phyloP scores from a whole-genome alignment of 2,113 vertebrate species.

The Pterocles burchelli region DNA sequence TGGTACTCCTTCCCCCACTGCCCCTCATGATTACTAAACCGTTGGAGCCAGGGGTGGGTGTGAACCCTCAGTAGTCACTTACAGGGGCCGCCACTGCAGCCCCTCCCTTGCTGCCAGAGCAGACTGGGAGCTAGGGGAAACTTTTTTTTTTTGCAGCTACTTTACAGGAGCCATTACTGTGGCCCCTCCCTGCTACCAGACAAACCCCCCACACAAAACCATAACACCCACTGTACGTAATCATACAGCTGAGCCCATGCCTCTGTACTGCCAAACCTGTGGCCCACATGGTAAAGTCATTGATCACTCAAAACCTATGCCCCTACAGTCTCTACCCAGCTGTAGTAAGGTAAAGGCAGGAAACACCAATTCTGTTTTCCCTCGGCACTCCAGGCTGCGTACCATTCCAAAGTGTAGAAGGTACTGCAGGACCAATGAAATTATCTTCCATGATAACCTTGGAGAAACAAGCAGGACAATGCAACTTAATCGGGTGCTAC shows the following conservation, averaged over 20 bases:
- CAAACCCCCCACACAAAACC: too few relatives aligned
- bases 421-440: not conserved
- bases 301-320: not conserved
- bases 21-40: too few relatives aligned
- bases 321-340: not conserved
- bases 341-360: not conserved
- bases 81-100: too few relatives aligned
- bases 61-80: too few relatives aligned
- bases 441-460: not conserved
- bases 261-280: not conserved
- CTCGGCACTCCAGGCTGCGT: not conserved
- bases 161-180: too few relatives aligned
- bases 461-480: not conserved
- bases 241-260: not conserved
- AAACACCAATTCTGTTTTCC: not conserved
- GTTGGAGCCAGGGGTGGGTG: too few relatives aligned
- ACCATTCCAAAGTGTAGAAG: not conserved
- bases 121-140: too few relatives aligned
- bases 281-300: not conserved
- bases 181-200: too few relatives aligned
- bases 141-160: too few relatives aligned
- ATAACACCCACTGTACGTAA: rapidly evolving
- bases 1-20: too few relatives aligned
- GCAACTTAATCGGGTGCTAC: not conserved
- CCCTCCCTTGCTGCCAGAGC: too few relatives aligned